phyloP scores from a whole-genome alignment of 2,113 vertebrate genomes.

The Brienomyrus longianalis region DNA sequence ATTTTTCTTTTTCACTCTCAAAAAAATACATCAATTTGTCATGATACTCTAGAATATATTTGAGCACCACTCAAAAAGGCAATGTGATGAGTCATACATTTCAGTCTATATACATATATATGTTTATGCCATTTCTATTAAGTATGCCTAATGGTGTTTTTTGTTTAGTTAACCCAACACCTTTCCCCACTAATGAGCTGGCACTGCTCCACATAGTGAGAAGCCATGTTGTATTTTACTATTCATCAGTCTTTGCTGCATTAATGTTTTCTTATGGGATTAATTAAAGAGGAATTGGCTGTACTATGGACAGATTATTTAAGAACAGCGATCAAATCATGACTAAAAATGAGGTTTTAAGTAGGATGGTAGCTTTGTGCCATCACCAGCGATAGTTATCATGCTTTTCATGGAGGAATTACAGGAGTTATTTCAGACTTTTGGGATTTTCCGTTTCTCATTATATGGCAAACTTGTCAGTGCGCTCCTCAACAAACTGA shows the following conservation, averaged over 20 bases:
- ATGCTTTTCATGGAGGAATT: not conserved
- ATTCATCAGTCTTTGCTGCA: conserved; percentile 10
- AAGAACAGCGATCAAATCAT: not conserved
- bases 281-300: conserved; percentile 11
- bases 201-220: not conserved
- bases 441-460: not conserved
- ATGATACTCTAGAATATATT: not conserved
- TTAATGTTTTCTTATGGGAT: conserved; percentile 16
- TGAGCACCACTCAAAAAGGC: not conserved
- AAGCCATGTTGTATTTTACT: conserved; percentile 13
- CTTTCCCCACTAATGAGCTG: not conserved
- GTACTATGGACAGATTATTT: conserved; percentile 2
- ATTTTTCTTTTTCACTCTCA: not conserved
- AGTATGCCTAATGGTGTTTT: conserved; percentile 4
- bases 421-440: not conserved
- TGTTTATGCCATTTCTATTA: not conserved
- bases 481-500: not conserved
- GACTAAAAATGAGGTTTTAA: conserved; percentile 8
- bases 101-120: not conserved
- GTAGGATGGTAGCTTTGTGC: conserved; percentile 4
- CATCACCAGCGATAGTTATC: not conserved
- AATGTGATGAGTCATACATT: not conserved
- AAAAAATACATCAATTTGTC: not conserved
- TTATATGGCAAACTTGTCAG: not conserved
- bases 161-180: not conserved